Base-by-base conservation (phyloP, 2,113 vertebrate genomes). In the Corythornis madagascariensis region DNA sequence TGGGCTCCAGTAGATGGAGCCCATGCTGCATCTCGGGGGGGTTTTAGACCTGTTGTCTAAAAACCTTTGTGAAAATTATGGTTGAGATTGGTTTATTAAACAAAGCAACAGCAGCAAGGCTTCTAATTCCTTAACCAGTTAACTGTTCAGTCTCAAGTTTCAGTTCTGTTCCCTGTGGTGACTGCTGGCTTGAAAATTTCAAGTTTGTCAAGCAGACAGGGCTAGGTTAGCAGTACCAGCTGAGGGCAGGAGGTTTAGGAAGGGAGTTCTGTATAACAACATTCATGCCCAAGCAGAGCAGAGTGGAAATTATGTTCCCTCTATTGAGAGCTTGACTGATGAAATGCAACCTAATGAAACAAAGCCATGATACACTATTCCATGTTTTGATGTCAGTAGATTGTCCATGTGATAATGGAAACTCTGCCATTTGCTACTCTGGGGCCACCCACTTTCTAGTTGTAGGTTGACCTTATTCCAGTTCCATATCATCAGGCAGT, bases 1-100 rank as follows among this genome's bases (percentile, higher is more conserved):
- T 42, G 78, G 74, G 45, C 13, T 35, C 89, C 95, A 3, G 94
- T 96, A 97, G 96, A 20, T 95, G 95, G 96, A 78, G 95, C 80
- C 85, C 48, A 29, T 2, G 7, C 6, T 72, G 38, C 93, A 55
- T 45, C 16, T 31, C 1, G 0, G 47, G 14, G 5, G 15, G 24
- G 5, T 9, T 80, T 55, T 47, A 9, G 19, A 5, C 13, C n/a
- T 43, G 22, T 76, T 80, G 19, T 67, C 21, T 66, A 29, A 69
- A 66, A 45, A 26, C 17, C 33, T 47, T 71, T 70, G 57, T 66
- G 79, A 71, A 84, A 80, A 26, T 87, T n/a, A 16, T 25, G 20
- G 25, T 29, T 81, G 35, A 71, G n/a, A 7, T 81, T 75, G 18
- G 35, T 61, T 83, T 63, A 67, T 82, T 82, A 83, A 73, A 40